A percentile compares a stretch with the other conserved stretches of the same genome.
Evolutionary conservation across 2,888 invertebrate species (phyloP).

Genomic region (Drosophila parthenogenetica): DNA sequence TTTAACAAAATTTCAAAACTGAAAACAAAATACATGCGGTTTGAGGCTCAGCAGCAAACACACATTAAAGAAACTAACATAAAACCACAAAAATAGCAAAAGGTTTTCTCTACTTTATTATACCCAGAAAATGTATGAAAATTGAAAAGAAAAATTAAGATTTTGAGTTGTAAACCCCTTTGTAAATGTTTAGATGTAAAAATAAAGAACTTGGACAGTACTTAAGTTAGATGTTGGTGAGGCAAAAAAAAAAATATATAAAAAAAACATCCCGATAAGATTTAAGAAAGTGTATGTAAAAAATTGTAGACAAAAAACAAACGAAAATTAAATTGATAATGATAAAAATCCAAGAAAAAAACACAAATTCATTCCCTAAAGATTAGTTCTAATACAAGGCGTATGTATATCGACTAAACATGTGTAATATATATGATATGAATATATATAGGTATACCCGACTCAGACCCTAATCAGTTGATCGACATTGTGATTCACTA

Average conservation of each 20-base stretch:
- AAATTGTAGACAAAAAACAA: conserved; percentile 48
- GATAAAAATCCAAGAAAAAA: conserved; percentile 38
- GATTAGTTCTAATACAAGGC: conserved; percentile 59
- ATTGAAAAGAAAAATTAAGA: conserved; percentile 36
- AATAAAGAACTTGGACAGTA: conserved; percentile 54
- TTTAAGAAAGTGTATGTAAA: conserved; percentile 67
- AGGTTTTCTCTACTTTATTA: conserved; percentile 83
- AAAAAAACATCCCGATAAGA: conserved; percentile 37
- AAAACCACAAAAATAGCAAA: conserved; percentile 65
- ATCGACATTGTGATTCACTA: conserved; percentile 25
- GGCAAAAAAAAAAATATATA: conserved; percentile 17
- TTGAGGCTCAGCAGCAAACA: conserved; percentile 48
- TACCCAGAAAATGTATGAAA: conserved; percentile 31
- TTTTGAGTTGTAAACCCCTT: conserved; percentile 63
- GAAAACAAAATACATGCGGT: conserved; percentile 35
- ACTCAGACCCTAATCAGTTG: conserved; percentile 31
- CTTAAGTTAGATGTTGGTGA: conserved; percentile 69
- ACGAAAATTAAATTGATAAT: conserved; percentile 28
- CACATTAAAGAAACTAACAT: conserved; percentile 51
- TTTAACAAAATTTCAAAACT: conserved; percentile 54
- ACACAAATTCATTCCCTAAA: conserved; percentile 49
- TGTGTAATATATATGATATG: conserved; percentile 54
- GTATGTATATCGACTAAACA: conserved; percentile 57
- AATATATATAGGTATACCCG: conserved; percentile 21
- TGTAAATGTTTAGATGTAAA: conserved; percentile 76